These are phyloP conservation scores for Charina bottae DNA, from an alignment of 2,113 vertebrate species.

Conservation along the genomic window DNA sequence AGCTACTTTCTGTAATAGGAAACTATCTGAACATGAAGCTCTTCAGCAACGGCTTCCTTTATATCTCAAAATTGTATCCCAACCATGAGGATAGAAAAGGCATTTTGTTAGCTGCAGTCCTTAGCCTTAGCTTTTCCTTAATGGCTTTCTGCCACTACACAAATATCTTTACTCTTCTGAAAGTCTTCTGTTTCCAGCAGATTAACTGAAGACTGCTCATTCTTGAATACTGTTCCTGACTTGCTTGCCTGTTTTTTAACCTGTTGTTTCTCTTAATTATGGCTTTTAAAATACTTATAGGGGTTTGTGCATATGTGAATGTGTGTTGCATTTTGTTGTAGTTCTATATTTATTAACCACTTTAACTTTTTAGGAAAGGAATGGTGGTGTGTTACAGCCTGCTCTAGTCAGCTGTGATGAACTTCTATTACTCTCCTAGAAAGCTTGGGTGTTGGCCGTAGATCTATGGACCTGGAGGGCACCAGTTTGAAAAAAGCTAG, in stretches of 20 bases:
- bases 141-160: background rate
- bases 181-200: background rate
- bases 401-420: background rate
- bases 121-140: background rate
- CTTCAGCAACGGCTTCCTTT: background rate
- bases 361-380: background rate
- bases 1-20: background rate
- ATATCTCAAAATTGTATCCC: background rate
- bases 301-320: background rate
- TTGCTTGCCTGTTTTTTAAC: background rate
- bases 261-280: background rate
- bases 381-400: background rate
- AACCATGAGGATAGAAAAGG: background rate
- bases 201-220: background rate
- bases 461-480: background rate
- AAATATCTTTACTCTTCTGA: background rate
- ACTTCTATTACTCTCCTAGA: background rate
- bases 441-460: background rate
- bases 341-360: no score
- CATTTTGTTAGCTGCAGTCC: background rate
- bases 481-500: background rate
- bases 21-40: background rate
- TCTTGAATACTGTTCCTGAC: background rate
- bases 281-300: background rate
- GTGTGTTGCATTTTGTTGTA: no score